phyloP scores from a whole-genome alignment of 2,797 vertebrate species.

The Octomys mimax region DNA sequence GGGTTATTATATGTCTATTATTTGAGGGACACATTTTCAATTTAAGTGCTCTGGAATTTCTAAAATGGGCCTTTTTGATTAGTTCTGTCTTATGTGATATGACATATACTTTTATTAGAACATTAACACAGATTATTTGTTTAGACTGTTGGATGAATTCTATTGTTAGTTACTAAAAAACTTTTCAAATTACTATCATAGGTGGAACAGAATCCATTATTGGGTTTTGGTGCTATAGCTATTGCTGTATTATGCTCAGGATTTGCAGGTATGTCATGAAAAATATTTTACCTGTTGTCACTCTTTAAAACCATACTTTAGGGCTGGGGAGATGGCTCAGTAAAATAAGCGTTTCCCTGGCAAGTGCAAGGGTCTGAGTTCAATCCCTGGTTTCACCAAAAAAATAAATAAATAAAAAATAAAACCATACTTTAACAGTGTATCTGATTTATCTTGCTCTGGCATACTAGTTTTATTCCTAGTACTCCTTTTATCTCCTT shows the following conservation, averaged over 20 bases:
- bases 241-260: constrained; percentile 98
- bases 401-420: too few relatives aligned
- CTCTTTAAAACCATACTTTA: constrained; percentile 39
- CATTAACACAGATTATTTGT: background rate
- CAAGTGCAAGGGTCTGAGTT: too few relatives aligned
- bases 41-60: constrained; percentile 31
- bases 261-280: constrained; percentile 94
- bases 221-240: constrained; percentile 95
- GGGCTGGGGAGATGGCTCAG: too few relatives aligned
- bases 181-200: constrained; percentile 86
- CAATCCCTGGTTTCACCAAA: too few relatives aligned
- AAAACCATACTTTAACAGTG: constrained; percentile 41
- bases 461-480: background rate
- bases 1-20: background rate
- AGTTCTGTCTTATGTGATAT: background rate
- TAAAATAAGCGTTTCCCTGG: too few relatives aligned
- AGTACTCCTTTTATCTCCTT: constrained; percentile 32
- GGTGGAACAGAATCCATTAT: constrained; percentile 95
- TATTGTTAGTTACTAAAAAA: constrained; percentile 51
- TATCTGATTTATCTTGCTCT: constrained; percentile 49
- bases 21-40: constrained; percentile 45
- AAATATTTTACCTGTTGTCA: constrained; percentile 35
- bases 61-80: constrained; percentile 46
- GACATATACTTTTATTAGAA: constrained; percentile 31
- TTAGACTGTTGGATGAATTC: constrained; percentile 43